Percentiles rank a stretch among this genome's conserved stretches.
These are phyloP conservation scores for Drosophila littoralis DNA, from an alignment of 1,140 invertebrate species.

Conservation along the genomic window DNA sequence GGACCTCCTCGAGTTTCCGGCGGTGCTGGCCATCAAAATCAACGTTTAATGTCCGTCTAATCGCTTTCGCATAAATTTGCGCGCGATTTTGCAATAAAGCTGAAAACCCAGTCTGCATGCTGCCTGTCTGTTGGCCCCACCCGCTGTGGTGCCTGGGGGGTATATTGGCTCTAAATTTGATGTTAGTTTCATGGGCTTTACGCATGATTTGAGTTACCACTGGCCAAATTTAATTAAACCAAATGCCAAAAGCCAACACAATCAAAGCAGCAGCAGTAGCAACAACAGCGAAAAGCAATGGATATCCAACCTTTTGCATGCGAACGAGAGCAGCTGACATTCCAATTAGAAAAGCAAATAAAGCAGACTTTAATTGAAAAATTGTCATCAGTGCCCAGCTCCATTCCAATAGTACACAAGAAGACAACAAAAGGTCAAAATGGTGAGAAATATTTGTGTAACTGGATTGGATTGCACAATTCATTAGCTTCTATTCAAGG, in stretches of 20 bases:
- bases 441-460: background rate
- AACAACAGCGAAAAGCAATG: conserved; percentile 24
- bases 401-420: conserved; percentile 3
- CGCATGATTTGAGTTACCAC: conserved; percentile 68
- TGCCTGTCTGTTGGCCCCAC: conserved; percentile 4
- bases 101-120: background rate
- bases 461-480: conserved; percentile 2
- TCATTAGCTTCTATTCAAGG: background rate
- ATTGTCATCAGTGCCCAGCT: conserved; percentile 11
- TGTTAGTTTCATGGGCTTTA: conserved; percentile 68
- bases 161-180: conserved; percentile 42
- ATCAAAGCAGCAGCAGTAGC: conserved; percentile 9
- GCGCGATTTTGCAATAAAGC: conserved; percentile 68
- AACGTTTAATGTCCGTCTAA: conserved; percentile 68
- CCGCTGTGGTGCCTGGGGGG: background rate
- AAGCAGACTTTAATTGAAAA: conserved; percentile 53
- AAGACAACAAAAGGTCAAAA: conserved; percentile 16
- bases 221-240: conserved; percentile 65
- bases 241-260: conserved; percentile 41
- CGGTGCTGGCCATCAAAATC: conserved; percentile 54
- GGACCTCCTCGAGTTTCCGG: conserved; percentile 28
- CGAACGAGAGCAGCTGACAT: conserved; percentile 31
- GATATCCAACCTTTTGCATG: conserved; percentile 17
- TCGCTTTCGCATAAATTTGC: conserved; percentile 77
- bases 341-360: conserved; percentile 72